Conservation (phyloP, 2,888 invertebrate genomes). For the Crioceris asparagi region DNA sequence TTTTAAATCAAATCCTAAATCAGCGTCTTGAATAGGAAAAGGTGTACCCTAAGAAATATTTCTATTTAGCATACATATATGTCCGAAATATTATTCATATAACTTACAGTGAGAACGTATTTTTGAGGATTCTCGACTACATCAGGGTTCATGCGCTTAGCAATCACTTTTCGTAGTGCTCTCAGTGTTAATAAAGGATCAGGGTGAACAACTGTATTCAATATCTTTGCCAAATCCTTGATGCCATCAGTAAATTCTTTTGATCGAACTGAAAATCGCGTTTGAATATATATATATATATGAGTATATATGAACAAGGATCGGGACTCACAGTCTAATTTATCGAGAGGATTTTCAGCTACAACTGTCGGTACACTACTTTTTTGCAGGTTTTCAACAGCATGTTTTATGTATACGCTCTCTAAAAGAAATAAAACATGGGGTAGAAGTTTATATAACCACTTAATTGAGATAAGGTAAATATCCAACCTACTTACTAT, state of each 20-base stretch:
- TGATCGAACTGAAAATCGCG: conserved; percentile 53
- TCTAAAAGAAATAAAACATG: conserved; percentile 39
- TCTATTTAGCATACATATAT: neutral
- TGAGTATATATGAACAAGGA: conserved; percentile 38
- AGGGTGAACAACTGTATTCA: conserved; percentile 72
- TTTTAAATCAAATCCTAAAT: conserved; percentile 54
- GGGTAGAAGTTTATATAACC: neutral
- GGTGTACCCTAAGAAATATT: conserved; percentile 46
- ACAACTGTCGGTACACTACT: conserved; percentile 58
- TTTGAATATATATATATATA: too few relatives aligned
- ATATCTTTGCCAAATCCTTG: conserved; percentile 60
- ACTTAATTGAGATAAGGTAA: neutral
- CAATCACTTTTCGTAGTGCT: conserved; percentile 53
- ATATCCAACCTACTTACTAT: conserved; percentile 41
- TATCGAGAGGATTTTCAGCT: conserved; percentile 74
- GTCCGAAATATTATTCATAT: conserved; percentile 1
- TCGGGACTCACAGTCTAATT: conserved; percentile 67
- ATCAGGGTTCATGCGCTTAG: conserved; percentile 47
- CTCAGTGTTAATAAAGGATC: conserved; percentile 67
- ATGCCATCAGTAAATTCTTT: conserved; percentile 77
- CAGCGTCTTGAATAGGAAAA: conserved; percentile 57
- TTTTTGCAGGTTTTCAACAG: conserved; percentile 50
- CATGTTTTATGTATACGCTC: conserved; percentile 58
- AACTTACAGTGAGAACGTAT: conserved; percentile 33
- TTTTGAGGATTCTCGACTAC: conserved; percentile 46